Percentiles rank a stretch among this genome's conserved stretches.
Evolutionary conservation across 2,888 invertebrate genomes (phyloP).

Genomic region (Cephus pulcher): DNA sequence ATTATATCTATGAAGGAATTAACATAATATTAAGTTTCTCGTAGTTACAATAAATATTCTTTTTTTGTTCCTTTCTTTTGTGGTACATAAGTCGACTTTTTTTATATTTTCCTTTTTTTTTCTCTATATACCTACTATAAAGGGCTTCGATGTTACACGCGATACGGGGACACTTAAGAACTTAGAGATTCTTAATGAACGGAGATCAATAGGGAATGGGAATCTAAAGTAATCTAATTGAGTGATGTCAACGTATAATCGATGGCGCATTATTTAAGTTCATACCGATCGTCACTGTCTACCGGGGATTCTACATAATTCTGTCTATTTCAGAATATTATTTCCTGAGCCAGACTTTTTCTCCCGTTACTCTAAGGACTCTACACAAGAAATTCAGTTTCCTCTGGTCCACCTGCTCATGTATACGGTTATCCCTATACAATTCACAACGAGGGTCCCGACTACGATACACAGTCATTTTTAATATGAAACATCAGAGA

Average conservation of each 20-base stretch:
- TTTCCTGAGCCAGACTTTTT: neutral
- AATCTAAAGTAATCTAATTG: neutral
- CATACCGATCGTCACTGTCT: neutral
- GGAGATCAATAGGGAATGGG: neutral
- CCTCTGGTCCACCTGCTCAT: neutral
- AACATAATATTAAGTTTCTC: conserved; percentile 19
- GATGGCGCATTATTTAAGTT: neutral
- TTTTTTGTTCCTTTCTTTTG: neutral
- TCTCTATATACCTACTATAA: neutral
- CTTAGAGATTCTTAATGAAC: neutral
- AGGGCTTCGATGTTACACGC: neutral
- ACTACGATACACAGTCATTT: neutral
- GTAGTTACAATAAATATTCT: conserved; percentile 6
- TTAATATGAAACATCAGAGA: neutral
- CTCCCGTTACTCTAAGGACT: neutral
- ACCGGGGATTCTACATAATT: neutral
- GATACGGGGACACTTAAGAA: neutral
- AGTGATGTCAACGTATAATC: neutral
- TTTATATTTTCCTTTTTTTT: neutral
- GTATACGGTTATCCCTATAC: neutral
- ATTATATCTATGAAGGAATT: conserved; percentile 18
- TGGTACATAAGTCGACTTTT: neutral
- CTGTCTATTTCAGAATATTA: neutral
- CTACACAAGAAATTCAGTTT: neutral
- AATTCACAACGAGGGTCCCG: neutral